Conservation (phyloP, 2,113 vertebrate genomes). For the Leuciscus idus region DNA sequence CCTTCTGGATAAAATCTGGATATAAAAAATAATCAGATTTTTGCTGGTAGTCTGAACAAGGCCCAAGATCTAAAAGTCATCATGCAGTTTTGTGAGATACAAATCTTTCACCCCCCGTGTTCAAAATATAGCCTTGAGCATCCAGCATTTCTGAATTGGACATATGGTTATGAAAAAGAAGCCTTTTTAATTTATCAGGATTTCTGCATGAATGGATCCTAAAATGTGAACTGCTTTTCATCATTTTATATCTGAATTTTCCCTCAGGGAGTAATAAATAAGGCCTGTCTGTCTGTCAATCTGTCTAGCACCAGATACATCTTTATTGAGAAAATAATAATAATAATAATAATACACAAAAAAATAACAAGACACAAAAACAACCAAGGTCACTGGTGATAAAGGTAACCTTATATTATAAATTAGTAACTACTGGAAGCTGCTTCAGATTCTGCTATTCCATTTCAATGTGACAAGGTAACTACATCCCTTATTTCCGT, state of each 20-base stretch:
- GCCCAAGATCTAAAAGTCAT: background rate
- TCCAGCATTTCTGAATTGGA: background rate
- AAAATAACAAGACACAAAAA: background rate
- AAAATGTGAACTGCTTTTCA: conserved; percentile 14
- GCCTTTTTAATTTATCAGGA: conserved; percentile 27
- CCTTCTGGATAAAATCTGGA: no score
- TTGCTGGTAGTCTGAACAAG: no score
- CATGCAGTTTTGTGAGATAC: conserved; percentile 5
- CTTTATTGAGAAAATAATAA: background rate
- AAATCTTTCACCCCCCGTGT: conserved; percentile 12
- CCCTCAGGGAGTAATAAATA: conserved; percentile 27
- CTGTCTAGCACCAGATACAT: background rate
- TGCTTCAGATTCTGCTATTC: background rate
- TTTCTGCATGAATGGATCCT: conserved; percentile 37
- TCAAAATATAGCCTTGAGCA: conserved; percentile 32
- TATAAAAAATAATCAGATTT: no score
- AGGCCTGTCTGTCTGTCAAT: conserved; percentile 16
- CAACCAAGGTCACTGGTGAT: conserved; percentile 15
- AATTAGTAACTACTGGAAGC: background rate
- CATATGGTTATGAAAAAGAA: conserved; percentile 19
- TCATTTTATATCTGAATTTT: conserved; percentile 4
- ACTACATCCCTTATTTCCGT: no score
- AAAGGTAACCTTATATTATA: background rate
- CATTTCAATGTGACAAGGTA: background rate
- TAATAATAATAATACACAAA: no score